phyloP scores from a whole-genome alignment of 2,888 invertebrate species.

The Pomacea canaliculata region DNA sequence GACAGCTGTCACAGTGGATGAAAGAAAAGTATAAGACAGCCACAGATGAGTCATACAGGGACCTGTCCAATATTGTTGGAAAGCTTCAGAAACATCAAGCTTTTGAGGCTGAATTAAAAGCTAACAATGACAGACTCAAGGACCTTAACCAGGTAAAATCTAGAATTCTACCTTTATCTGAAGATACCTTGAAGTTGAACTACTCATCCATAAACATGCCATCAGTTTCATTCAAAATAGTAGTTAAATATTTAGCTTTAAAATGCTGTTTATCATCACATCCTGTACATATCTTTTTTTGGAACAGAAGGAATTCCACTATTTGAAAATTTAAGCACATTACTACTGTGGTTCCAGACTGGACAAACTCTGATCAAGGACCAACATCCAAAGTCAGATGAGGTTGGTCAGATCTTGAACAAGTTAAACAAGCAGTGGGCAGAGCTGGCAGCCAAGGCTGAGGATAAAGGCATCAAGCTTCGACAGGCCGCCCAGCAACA shows the following conservation, averaged over 20 bases:
- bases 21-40: constrained; percentile 92
- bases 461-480: constrained; percentile 80
- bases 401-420: constrained; percentile 78
- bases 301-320: too few relatives aligned
- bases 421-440: constrained; percentile 85
- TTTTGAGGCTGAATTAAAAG: constrained; percentile 72
- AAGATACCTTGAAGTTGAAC: neutral
- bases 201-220: neutral
- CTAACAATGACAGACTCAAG: constrained; percentile 70
- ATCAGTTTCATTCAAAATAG: neutral
- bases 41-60: constrained; percentile 91
- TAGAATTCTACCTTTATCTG: too few relatives aligned
- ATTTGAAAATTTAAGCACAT: too few relatives aligned
- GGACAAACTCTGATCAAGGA: constrained; percentile 75
- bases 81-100: constrained; percentile 72
- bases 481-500: constrained; percentile 84
- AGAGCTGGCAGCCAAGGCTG: constrained; percentile 78
- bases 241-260: neutral
- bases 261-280: neutral
- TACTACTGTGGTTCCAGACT: too few relatives aligned
- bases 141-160: constrained; percentile 65
- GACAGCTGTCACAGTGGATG: constrained; percentile 84
- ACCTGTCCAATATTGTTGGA: constrained; percentile 80
- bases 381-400: constrained; percentile 78
- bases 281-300: neutral